phyloP scores from a whole-genome alignment of 1,140 invertebrate genomes.

The Steinernema khuongi region DNA sequence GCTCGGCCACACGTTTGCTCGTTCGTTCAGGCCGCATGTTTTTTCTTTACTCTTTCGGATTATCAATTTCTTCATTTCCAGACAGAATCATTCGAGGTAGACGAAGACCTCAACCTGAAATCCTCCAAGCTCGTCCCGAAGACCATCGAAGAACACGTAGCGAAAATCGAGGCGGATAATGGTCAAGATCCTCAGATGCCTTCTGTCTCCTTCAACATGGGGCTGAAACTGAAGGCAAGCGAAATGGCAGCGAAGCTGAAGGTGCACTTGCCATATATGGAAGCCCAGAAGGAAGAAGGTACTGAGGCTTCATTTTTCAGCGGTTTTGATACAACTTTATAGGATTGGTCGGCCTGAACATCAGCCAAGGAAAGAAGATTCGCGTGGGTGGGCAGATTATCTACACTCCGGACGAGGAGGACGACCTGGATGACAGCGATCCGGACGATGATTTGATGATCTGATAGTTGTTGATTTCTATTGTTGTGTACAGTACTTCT shows the following conservation, averaged over 20 bases:
- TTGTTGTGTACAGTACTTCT: slow-evolving; percentile 8
- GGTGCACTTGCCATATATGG: slow-evolving; percentile 28
- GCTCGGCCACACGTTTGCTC: no score
- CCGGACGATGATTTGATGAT: slow-evolving; percentile 56
- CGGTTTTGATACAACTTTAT: no score
- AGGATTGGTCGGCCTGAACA: slow-evolving; percentile 17
- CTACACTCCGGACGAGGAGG: slow-evolving; percentile 47
- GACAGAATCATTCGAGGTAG: slow-evolving; percentile 19
- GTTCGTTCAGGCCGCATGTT: no score
- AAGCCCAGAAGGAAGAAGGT: slow-evolving; percentile 25
- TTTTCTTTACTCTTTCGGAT: no score
- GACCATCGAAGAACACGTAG: slow-evolving; percentile 15
- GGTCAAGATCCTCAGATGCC: slow-evolving; percentile 1
- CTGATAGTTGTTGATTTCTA: slow-evolving; percentile 34
- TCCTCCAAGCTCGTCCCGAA: slow-evolving; percentile 14
- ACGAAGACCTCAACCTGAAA: slow-evolving; percentile 15
- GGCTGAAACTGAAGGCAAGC: slow-evolving; percentile 22
- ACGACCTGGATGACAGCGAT: slow-evolving; percentile 55
- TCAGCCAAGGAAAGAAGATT: slow-evolving; percentile 38
- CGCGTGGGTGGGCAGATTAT: slow-evolving; percentile 49
- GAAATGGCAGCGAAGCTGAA: slow-evolving; percentile 24
- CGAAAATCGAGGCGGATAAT: neutral
- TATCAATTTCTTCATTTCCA: no score
- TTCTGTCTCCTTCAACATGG: slow-evolving; percentile 28
- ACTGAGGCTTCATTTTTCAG: neutral